phyloP scores from a whole-genome alignment of 2,797 vertebrate species.

The Enteromius radiatus region DNA sequence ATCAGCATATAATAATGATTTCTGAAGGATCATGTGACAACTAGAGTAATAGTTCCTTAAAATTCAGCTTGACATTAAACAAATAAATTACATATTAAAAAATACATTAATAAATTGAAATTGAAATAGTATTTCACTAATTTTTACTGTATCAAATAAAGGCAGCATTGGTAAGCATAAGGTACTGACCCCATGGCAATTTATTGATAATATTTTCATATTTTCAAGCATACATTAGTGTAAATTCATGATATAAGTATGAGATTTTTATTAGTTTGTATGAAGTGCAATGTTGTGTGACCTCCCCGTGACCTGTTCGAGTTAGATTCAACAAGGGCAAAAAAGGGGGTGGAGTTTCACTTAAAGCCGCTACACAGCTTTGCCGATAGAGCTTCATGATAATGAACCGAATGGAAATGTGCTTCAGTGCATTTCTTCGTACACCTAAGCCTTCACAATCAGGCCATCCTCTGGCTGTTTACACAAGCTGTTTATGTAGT shows the following conservation, averaged over 20 bases:
- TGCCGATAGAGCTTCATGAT: conserved; percentile 44
- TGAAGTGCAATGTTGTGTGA: conserved; percentile 20
- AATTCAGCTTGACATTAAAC: too few species aligned
- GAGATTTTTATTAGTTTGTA: not conserved
- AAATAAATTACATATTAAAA: not conserved
- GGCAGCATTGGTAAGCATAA: not conserved
- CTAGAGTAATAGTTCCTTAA: too few species aligned
- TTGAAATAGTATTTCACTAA: not conserved
- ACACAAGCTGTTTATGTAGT: conserved; percentile 88
- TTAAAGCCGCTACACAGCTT: conserved; percentile 62
- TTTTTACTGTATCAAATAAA: not conserved
- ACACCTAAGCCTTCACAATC: conserved; percentile 79
- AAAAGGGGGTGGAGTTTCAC: conserved; percentile 33
- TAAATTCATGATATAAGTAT: not conserved
- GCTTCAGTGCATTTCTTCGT: conserved; percentile 70
- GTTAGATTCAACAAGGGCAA: conserved; percentile 65
- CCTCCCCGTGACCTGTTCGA: conserved; percentile 37
- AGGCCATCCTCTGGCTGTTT: conserved; percentile 82
- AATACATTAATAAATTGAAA: not conserved
- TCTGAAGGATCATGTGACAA: too few species aligned
- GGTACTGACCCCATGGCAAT: not conserved
- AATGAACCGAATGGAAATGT: conserved; percentile 57
- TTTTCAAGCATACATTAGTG: not conserved
- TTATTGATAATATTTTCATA: not conserved
- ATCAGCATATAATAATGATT: too few species aligned